Base-by-base conservation (phyloP, 2,888 invertebrate genomes). In the Thecophora atra region DNA sequence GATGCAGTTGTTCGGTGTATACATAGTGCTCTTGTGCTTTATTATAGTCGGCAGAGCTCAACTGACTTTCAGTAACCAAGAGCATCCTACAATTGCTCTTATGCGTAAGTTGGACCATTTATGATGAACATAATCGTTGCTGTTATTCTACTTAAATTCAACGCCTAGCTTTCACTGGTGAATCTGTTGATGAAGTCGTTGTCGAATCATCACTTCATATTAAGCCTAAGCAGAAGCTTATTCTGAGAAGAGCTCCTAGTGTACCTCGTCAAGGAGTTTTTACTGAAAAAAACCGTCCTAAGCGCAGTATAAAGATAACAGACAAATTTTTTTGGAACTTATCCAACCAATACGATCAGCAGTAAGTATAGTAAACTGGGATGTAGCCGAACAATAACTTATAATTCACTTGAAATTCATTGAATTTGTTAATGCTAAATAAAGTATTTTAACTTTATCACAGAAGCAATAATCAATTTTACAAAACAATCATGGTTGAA, bases 201-300 rank as follows among this genome's bases (percentile, higher is more conserved):
- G 87, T 88, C 2, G 87, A 88, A 77, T 88, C 88, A 2, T 87
- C 86, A 44, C 80, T 88, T 52, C 85, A 86, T 51, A 88, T 88
- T 21, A 85, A 84, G 72, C 85, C 87, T 19, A 88, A 88, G 73
- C 75, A 80, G n/a, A 79, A 78, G 69, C 19, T 64, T 17, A 73
- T 73, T 56, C 42, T 73, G 37, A 73, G 75, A 19, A 72, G 74
- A 63, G 73, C 72, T 24, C 77, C 77, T n/a, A 74, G 71, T 42
- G 58, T 71, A 62, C 47, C 81, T 4, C 76, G 79, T 52, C 71
- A 76, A 1, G 13, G 21, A 21, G n/a, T 30, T 30, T 19, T 44
- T 11, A 42, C n/a, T 19, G 72, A 78, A n/a, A 82, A 80, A 70
- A 79, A 78, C 70, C 81, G 84, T 6, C 80, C 83, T 0, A 83